Percentiles rank a stretch among this genome's conserved stretches.
These are phyloP conservation scores for Trematocara variabile DNA, from an alignment of 2,113 vertebrate genomes.

Conservation along the genomic window DNA sequence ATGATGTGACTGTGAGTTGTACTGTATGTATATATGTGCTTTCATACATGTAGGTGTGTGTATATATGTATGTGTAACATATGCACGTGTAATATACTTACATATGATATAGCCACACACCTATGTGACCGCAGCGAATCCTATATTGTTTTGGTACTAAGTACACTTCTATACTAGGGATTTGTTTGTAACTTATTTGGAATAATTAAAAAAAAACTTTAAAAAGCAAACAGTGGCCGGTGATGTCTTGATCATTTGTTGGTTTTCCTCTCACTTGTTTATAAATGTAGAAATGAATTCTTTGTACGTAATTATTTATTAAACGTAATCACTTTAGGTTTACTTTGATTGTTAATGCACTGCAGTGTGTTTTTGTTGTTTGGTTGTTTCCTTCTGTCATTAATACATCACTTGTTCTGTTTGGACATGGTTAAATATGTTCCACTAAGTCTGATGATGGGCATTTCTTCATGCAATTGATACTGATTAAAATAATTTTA, in stretches of 20 bases:
- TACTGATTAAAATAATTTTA: slow-evolving; percentile 93
- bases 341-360: slow-evolving; percentile 23
- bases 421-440: slow-evolving; percentile 26
- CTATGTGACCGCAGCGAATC: slow-evolving; percentile 44
- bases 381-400: background rate
- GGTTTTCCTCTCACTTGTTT: slow-evolving; percentile 66
- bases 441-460: slow-evolving; percentile 66
- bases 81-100: slow-evolving; percentile 70
- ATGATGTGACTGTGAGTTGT: slow-evolving; percentile 53
- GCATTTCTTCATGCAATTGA: slow-evolving; percentile 87
- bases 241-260: slow-evolving; percentile 76
- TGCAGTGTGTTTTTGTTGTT: background rate
- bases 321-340: slow-evolving; percentile 35
- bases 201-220: background rate
- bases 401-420: slow-evolving; percentile 23
- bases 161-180: slow-evolving; percentile 59
- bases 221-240: slow-evolving; percentile 46
- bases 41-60: slow-evolving; percentile 46
- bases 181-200: slow-evolving; percentile 70
- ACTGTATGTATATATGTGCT: slow-evolving; percentile 60
- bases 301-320: slow-evolving; percentile 39
- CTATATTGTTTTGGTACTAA: slow-evolving; percentile 66
- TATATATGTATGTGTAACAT: slow-evolving; percentile 30
- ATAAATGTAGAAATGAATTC: slow-evolving; percentile 47
- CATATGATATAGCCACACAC: slow-evolving; percentile 35